Evolutionary conservation across 2,113 vertebrate genomes (phyloP), one percentile per base, ranked within the genome.

Genomic region (Anarrhichthys ocellatus): DNA sequence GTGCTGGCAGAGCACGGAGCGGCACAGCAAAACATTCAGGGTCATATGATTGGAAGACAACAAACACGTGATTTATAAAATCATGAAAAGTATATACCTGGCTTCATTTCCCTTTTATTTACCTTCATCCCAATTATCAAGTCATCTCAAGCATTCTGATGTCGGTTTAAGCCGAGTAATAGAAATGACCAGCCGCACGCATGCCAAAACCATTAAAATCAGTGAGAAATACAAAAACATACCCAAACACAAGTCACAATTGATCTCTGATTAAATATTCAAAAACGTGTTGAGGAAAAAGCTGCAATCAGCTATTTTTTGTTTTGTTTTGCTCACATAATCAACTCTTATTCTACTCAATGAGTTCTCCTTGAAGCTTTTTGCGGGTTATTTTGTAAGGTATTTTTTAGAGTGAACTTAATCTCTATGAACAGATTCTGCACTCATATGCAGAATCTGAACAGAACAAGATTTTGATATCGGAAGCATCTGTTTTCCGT

Each of bases 201-300:
- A 10, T 14, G 11, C 38, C 36, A 22, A 80, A 63, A 38, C 18
- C 32, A 17, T 46, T 48, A 27, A 48, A 72, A 78, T n/a, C 7
- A 14, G 13, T 6, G 0, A 6, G 11, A 74, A 48, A 76, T 4
- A 40, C n/a, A 48, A 73, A 80, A 52, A 44, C 32, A 27, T 27
- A 40, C 5, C 9, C 32, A 78, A 75, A 77, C 48, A 42, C 34
- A 14, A 80, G 18, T 13, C 46, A 46, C 66, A 52, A 73, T 63
- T 68, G 13, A 72, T 52, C 32, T 48, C n/a, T 80, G 42, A 82
- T 82, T 76, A 80, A 72, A 78, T 76, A 42, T 44, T 66, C 4
- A 29, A 52, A 27, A 71, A 44, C 36, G 15, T 38, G 36, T 20
- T 0, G 9, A 66, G 52, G 50, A 44, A 71, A 62, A 56, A 64